Conservation (phyloP, 2,113 vertebrate species). For the Pogona vitticeps region DNA sequence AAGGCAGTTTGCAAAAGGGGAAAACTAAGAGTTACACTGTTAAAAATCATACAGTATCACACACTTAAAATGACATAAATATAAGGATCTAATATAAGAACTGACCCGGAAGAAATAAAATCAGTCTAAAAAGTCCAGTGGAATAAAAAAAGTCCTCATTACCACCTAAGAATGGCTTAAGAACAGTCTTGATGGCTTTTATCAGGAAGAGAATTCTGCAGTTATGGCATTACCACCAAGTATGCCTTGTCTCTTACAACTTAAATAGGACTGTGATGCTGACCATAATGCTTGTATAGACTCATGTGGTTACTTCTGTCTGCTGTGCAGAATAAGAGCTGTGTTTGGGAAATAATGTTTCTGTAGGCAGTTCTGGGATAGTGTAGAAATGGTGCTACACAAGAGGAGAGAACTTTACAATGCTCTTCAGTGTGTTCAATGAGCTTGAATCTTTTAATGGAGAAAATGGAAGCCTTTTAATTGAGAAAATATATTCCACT, state of each 20-base stretch:
- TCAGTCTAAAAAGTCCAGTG: not conserved
- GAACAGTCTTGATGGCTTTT: not conserved
- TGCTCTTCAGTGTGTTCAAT: too few species aligned
- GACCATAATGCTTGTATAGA: not conserved
- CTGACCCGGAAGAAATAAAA: not conserved
- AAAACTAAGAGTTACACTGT: not conserved
- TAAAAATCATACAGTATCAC: not conserved
- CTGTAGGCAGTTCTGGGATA: not conserved
- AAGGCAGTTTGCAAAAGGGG: not conserved
- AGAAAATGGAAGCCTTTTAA: not conserved
- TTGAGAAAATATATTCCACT: not conserved
- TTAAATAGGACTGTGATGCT: too few species aligned
- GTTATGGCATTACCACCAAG: too few species aligned
- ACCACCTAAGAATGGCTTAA: not conserved
- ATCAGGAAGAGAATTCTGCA: not conserved
- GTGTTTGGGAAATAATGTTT: too few species aligned
- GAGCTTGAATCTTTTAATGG: too few species aligned
- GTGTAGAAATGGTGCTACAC: not conserved
- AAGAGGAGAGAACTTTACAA: not conserved
- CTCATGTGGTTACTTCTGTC: not conserved
- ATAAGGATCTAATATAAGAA: not conserved
- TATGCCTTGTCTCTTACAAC: too few species aligned
- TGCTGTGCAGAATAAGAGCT: too few species aligned
- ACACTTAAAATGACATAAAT: not conserved
- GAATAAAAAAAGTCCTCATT: not conserved